Evolutionary conservation across 2,113 vertebrate species (phyloP).

Genomic region (Alaudala cheleensis): DNA sequence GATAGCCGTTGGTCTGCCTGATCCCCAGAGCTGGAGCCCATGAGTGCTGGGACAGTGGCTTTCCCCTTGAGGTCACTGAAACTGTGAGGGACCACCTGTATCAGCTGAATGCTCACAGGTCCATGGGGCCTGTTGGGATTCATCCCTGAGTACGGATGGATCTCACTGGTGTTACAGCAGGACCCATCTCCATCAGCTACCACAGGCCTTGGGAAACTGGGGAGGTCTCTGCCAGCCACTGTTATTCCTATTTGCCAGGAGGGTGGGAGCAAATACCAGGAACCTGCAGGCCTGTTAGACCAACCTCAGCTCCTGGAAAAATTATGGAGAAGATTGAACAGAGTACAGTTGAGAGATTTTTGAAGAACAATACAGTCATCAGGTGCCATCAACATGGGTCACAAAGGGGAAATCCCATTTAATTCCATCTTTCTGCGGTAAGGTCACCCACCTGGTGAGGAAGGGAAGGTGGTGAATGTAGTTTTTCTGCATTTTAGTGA

Average conservation of each 20-base stretch:
- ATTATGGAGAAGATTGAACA: too few relatives aligned
- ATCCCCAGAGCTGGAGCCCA: not conserved
- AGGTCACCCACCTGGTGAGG: not conserved
- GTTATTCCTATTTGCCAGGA: not conserved
- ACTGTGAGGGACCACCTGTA: not conserved
- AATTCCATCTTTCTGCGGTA: not conserved
- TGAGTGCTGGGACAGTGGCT: not conserved
- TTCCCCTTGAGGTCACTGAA: not conserved
- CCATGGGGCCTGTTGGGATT: not conserved
- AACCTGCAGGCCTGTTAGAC: not conserved
- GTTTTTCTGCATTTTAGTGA: not conserved
- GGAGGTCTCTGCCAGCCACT: not conserved
- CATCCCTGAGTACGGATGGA: not conserved
- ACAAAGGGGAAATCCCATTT: not conserved
- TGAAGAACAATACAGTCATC: not conserved
- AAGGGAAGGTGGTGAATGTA: too few relatives aligned
- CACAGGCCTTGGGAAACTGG: not conserved
- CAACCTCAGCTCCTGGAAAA: not conserved
- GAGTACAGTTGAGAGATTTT: not conserved
- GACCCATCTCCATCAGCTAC: not conserved
- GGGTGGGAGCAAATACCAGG: not conserved
- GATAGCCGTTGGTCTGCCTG: too few relatives aligned
- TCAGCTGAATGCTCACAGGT: not conserved
- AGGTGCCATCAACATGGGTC: rapidly evolving
- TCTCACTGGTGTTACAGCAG: not conserved